Evolutionary conservation across 2,797 vertebrate species (phyloP).

Genomic region (Anableps anableps): DNA sequence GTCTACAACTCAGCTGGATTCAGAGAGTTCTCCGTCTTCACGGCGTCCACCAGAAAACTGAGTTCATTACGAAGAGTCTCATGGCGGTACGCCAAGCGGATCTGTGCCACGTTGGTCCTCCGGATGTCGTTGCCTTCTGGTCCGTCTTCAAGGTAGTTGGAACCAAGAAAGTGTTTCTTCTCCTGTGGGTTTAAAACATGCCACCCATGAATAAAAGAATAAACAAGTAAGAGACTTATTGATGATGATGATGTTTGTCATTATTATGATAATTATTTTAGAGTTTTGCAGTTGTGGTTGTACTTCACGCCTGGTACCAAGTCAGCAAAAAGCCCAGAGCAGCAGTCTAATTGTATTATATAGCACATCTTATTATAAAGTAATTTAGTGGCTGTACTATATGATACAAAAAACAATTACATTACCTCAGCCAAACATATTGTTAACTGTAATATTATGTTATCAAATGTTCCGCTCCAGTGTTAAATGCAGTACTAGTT

Average conservation of each 20-base stretch:
- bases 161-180: conserved; percentile 92
- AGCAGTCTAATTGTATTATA: too few species aligned
- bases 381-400: too few species aligned
- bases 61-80: conserved; percentile 96
- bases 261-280: too few species aligned
- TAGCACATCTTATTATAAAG: too few species aligned
- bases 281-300: too few species aligned
- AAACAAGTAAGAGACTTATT: neutral
- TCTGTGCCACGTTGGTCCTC: conserved; percentile 95
- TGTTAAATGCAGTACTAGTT: neutral
- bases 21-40: conserved; percentile 82
- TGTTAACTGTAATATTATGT: too few species aligned
- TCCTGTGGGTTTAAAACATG: conserved; percentile 78
- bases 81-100: conserved; percentile 93
- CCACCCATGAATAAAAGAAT: neutral
- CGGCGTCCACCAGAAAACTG: conserved; percentile 91
- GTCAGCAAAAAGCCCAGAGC: too few species aligned
- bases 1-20: conserved; percentile 52
- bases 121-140: conserved; percentile 94
- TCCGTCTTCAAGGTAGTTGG: conserved; percentile 91
- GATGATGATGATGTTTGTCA: too few species aligned
- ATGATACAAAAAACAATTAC: too few species aligned
- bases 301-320: too few species aligned
- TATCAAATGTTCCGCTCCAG: neutral
- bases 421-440: too few species aligned